These are phyloP conservation scores for Oceanites oceanicus DNA, from an alignment of 2,113 vertebrate genomes.

Conservation along the genomic window DNA sequence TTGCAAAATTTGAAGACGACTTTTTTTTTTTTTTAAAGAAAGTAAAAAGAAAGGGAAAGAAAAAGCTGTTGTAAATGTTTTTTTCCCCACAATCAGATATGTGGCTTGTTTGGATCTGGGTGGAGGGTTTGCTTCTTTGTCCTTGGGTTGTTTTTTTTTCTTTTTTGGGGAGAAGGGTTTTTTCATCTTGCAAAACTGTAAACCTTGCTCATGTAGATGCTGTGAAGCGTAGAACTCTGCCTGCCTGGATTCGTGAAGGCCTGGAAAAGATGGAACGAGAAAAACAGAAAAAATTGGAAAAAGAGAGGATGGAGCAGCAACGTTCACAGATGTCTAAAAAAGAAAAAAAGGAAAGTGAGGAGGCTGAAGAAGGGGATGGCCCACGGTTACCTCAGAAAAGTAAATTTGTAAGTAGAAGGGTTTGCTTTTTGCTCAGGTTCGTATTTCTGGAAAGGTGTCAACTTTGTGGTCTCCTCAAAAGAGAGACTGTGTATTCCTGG, in stretches of 20 bases:
- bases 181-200: background rate
- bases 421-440: background rate
- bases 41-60: background rate
- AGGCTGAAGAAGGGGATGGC: conserved; percentile 83
- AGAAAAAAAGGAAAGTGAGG: conserved; percentile 79
- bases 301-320: conserved; percentile 93
- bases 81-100: background rate
- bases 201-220: conserved; percentile 80
- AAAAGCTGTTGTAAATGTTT: background rate
- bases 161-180: background rate
- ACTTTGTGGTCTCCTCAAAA: background rate
- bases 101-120: background rate
- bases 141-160: too few species aligned
- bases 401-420: conserved; percentile 91
- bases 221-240: conserved; percentile 93
- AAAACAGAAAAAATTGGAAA: conserved; percentile 95
- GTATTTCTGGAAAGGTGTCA: background rate
- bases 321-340: conserved; percentile 90
- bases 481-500: background rate
- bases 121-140: background rate
- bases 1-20: background rate
- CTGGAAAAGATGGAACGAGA: conserved; percentile 99
- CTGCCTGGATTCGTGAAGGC: conserved; percentile 98
- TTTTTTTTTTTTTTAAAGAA: background rate
- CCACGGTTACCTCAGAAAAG: conserved; percentile 93